phyloP scores from a whole-genome alignment of 2,113 vertebrate species.

The Phylloscopus whistleri region DNA sequence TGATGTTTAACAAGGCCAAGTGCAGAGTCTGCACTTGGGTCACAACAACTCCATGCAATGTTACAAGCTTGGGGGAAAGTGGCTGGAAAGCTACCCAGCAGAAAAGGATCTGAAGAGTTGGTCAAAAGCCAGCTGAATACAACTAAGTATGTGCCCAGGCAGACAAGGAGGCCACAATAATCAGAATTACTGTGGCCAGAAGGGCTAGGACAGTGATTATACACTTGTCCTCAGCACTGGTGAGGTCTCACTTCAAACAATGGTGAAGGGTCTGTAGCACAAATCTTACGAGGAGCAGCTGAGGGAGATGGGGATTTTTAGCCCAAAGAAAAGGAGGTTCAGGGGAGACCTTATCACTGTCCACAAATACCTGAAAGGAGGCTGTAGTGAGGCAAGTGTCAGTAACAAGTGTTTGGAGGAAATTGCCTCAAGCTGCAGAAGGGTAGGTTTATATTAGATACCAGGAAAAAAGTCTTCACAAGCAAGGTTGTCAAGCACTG shows the following conservation, averaged over 20 bases:
- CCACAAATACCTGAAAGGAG: not conserved
- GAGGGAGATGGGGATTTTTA: not conserved
- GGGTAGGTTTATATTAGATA: not conserved
- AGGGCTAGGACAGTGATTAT: not conserved
- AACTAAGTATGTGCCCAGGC: no score
- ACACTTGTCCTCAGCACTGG: not conserved
- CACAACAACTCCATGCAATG: rapidly evolving
- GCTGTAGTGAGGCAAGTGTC: not conserved
- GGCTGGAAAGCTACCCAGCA: not conserved
- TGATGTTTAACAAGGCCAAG: not conserved
- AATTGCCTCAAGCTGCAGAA: not conserved
- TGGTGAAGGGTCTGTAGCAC: not conserved
- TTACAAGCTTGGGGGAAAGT: not conserved
- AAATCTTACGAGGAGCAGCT: not conserved
- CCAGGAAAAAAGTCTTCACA: not conserved
- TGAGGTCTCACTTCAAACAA: not conserved
- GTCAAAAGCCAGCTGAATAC: not conserved
- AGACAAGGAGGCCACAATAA: not conserved
- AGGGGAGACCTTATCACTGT: not conserved
- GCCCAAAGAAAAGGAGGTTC: not conserved
- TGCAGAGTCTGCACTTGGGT: not conserved
- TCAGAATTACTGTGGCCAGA: not conserved
- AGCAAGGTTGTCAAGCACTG: not conserved
- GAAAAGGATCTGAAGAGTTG: not conserved
- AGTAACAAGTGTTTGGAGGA: not conserved